Conservation (phyloP, 35 echinoderm and acorn worm species). For the Stichopus chloronotus region DNA sequence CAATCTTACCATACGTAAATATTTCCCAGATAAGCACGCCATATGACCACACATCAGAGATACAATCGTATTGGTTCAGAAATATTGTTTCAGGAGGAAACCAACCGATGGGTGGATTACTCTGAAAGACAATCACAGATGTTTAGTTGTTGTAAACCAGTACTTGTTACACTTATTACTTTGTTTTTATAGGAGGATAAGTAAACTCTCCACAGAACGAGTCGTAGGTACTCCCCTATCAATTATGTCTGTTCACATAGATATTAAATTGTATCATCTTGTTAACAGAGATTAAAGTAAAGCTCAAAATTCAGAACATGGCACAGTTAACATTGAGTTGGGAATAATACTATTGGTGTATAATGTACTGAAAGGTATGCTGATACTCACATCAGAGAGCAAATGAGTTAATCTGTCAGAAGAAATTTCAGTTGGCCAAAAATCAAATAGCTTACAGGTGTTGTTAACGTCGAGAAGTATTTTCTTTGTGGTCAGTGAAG, state of each 20-base stretch:
- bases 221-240: neutral
- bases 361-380: too few species aligned
- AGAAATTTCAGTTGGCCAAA: constrained; percentile 29
- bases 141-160: too few species aligned
- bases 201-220: too few species aligned
- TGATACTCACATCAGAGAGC: neutral
- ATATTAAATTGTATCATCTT: neutral
- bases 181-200: too few species aligned
- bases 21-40: constrained; percentile 18
- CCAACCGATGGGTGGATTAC: constrained; percentile 12
- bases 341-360: too few species aligned
- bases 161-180: too few species aligned
- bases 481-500: neutral
- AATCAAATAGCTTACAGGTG: constrained; percentile 8
- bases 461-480: neutral
- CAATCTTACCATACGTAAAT: neutral
- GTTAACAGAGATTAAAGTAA: neutral
- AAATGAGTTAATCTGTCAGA: neutral
- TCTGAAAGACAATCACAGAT: neutral
- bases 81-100: constrained; percentile 26
- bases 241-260: neutral
- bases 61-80: neutral
- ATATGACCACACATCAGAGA: neutral
- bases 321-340: too few species aligned
- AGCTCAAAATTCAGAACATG: too few species aligned